phyloP scores from a whole-genome alignment of 2,797 vertebrate genomes.

The Rachycentron canadum region DNA sequence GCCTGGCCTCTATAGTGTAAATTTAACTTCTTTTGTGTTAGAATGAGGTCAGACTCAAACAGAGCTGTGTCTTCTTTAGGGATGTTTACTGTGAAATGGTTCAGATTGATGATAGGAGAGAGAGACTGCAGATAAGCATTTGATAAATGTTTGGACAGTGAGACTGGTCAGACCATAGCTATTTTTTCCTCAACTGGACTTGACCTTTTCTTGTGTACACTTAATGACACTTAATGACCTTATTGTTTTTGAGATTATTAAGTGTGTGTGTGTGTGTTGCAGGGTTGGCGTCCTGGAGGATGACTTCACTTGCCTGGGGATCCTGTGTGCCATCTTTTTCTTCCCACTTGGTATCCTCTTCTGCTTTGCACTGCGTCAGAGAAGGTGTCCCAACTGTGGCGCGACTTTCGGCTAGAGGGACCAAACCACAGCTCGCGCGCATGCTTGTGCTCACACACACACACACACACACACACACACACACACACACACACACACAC shows the following conservation, averaged over 20 bases:
- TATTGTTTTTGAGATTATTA: not conserved
- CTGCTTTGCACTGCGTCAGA: slow-evolving; percentile 96
- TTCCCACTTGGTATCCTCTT: slow-evolving; percentile 98
- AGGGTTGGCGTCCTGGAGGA: slow-evolving; percentile 99
- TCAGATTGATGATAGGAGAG: not conserved
- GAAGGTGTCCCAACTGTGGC: slow-evolving; percentile 97
- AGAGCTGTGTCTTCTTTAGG: too few species aligned
- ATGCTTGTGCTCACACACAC: not conserved
- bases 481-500: not conserved
- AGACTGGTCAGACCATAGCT: not conserved
- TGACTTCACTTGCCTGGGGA: slow-evolving; percentile 97
- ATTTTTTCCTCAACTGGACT: not conserved
- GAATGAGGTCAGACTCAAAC: slow-evolving; percentile 12
- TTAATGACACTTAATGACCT: not conserved
- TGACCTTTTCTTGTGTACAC: not conserved
- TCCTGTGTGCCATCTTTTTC: slow-evolving; percentile 96
- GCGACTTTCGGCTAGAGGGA: slow-evolving; percentile 93
- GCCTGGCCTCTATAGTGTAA: not conserved
- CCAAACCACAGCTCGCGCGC: slow-evolving; percentile 68
- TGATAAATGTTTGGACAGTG: not conserved
- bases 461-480: not conserved
- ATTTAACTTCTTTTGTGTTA: not conserved
- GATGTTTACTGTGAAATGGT: not conserved
- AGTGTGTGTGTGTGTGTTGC: slow-evolving; percentile 42
- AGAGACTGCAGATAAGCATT: not conserved